These are phyloP conservation scores for Busseola fusca DNA, from an alignment of 2,888 invertebrate species.

Conservation along the genomic window DNA sequence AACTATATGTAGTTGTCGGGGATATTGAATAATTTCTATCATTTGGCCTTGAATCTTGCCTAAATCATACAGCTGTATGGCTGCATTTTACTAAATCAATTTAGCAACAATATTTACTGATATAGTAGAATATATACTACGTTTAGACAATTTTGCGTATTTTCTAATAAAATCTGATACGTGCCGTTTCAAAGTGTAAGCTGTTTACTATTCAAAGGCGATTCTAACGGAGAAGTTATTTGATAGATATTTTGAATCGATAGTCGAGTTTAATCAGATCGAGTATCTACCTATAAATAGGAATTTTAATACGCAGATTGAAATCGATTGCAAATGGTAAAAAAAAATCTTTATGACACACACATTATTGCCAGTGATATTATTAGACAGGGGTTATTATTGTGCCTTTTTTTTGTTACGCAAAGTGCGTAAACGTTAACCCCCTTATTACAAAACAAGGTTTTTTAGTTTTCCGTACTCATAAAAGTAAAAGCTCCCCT, in stretches of 20 bases:
- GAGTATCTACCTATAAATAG: slow-evolving; percentile 32
- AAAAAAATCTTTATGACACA: background rate
- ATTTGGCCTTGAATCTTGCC: background rate
- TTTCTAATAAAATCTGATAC: slow-evolving; percentile 25
- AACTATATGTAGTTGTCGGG: background rate
- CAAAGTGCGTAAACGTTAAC: no score
- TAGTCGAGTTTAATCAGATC: slow-evolving; percentile 26
- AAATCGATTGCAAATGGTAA: background rate
- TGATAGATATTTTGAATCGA: slow-evolving; percentile 12
- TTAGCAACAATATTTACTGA: background rate
- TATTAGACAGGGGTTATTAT: background rate
- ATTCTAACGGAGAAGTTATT: slow-evolving; percentile 4
- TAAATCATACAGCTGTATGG: background rate
- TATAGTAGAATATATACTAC: background rate
- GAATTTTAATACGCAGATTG: slow-evolving; percentile 22
- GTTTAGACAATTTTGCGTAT: slow-evolving; percentile 11
- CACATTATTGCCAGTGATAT: background rate
- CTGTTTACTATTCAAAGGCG: slow-evolving; percentile 18
- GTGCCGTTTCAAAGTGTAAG: slow-evolving; percentile 3
- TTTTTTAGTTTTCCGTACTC: no score
- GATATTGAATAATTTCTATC: background rate
- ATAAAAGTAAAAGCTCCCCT: no score
- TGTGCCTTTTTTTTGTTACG: background rate
- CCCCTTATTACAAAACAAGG: no score
- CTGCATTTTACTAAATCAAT: background rate